Percentiles rank a stretch among this genome's conserved stretches.
phyloP scores from a whole-genome alignment of 2,113 vertebrate species.

The Muntiacus reevesi region DNA sequence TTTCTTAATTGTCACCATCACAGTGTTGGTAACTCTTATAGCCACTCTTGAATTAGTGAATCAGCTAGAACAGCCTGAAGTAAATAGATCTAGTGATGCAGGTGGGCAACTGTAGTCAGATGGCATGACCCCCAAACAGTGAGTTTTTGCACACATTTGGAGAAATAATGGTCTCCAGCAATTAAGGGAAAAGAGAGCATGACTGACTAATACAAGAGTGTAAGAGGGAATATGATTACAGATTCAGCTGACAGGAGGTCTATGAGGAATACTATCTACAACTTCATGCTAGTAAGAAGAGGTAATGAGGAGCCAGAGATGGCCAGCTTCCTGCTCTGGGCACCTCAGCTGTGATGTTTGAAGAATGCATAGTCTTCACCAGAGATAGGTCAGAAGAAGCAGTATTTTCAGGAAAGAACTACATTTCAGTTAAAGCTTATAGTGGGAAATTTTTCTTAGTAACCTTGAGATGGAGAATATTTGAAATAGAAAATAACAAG shows the following conservation, averaged over 20 bases:
- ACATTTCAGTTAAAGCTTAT: not conserved
- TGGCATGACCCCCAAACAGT: not conserved
- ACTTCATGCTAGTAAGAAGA: not conserved
- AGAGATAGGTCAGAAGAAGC: not conserved
- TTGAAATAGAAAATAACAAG: not conserved
- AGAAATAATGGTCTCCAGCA: not conserved
- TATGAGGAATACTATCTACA: not conserved
- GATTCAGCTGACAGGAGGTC: not conserved
- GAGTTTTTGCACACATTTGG: not conserved
- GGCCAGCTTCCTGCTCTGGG: not conserved
- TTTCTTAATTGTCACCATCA: not conserved
- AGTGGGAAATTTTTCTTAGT: not conserved
- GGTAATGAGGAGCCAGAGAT: not conserved
- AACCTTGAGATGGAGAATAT: not conserved
- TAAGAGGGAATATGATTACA: not conserved
- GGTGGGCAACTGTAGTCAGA: not conserved
- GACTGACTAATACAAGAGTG: not conserved
- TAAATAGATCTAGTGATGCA: not conserved
- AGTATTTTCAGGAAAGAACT: constrained; percentile 30
- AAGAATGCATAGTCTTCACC: not conserved
- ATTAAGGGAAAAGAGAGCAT: not conserved
- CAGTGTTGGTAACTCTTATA: not conserved
- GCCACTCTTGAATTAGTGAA: not conserved
- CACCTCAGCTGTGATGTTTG: not conserved
- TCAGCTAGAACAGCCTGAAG: not conserved